Conservation (phyloP, 2,797 vertebrate genomes). For the Syngnathus rostellatus region DNA sequence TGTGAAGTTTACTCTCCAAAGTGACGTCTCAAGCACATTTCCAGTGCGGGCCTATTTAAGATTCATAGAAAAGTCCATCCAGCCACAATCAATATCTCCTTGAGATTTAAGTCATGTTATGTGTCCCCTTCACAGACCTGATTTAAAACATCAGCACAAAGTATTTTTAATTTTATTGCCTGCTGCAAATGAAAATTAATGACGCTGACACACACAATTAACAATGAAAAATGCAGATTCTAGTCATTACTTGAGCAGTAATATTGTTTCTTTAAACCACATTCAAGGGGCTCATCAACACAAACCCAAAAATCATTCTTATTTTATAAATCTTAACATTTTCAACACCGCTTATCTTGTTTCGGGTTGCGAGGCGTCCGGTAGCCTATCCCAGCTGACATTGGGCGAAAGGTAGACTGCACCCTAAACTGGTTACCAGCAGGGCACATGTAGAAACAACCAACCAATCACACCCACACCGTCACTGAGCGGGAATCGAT, state of each 20-base stretch:
- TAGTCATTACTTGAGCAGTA: conserved; percentile 99
- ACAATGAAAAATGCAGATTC: conserved; percentile 99
- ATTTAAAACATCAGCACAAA: conserved; percentile 99
- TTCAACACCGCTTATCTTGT: too few species aligned
- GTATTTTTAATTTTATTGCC: conserved; percentile 99
- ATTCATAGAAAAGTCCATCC: conserved; percentile 79
- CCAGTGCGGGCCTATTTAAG: conserved; percentile 73
- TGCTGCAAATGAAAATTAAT: conserved; percentile 99
- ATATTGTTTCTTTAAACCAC: conserved; percentile 90
- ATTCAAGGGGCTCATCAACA: conserved; percentile 98
- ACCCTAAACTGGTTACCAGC: too few species aligned
- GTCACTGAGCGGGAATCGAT: too few species aligned
- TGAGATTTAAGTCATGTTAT: conserved; percentile 80
- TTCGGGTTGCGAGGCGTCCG: too few species aligned
- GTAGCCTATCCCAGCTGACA: too few species aligned
- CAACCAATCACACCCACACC: too few species aligned
- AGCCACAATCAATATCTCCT: conserved; percentile 79
- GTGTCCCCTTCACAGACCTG: conserved; percentile 80
- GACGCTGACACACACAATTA: conserved; percentile 99
- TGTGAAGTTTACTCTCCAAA: conserved; percentile 69
- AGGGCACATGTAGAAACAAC: too few species aligned
- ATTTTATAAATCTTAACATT: conserved; percentile 39
- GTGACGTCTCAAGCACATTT: conserved; percentile 76
- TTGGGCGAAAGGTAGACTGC: too few species aligned
- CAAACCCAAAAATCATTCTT: conserved; percentile 99